Conservation (phyloP, 2,797 vertebrate genomes). For the Lacerta viridis region DNA sequence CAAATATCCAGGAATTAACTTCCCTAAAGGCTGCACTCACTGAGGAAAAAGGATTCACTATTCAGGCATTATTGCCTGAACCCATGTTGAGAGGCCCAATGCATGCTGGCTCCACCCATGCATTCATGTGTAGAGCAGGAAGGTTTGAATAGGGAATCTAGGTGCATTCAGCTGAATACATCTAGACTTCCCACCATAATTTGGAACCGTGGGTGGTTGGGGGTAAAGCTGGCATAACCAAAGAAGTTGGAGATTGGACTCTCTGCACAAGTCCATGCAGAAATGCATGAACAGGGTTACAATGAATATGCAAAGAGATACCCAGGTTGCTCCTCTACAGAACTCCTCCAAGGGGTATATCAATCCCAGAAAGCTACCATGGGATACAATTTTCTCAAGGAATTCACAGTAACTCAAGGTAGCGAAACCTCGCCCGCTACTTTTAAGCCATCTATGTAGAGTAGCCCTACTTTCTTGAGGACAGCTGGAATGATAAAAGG, state of each 20-base stretch:
- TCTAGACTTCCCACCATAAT: no score
- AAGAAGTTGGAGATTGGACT: no score
- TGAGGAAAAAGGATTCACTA: no score
- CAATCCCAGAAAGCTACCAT: neutral
- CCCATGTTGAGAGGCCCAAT: no score
- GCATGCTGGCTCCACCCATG: no score
- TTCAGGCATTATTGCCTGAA: neutral
- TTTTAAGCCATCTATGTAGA: neutral
- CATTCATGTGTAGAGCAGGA: no score
- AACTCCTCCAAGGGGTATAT: neutral
- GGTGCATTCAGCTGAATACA: no score
- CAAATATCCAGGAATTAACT: neutral
- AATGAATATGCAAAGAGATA: neutral
- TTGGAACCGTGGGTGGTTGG: no score
- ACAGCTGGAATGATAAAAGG: neutral
- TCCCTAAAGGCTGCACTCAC: neutral
- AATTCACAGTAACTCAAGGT: neutral
- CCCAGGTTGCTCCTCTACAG: neutral
- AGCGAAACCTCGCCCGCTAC: neutral
- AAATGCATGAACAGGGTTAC: no score
- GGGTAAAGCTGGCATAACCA: no score
- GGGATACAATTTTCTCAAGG: neutral
- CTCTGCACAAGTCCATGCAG: no score
- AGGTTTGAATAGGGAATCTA: no score
- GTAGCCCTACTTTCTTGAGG: neutral